Evolutionary conservation across 2,888 invertebrate species (phyloP).

Genomic region (Tachina fera): DNA sequence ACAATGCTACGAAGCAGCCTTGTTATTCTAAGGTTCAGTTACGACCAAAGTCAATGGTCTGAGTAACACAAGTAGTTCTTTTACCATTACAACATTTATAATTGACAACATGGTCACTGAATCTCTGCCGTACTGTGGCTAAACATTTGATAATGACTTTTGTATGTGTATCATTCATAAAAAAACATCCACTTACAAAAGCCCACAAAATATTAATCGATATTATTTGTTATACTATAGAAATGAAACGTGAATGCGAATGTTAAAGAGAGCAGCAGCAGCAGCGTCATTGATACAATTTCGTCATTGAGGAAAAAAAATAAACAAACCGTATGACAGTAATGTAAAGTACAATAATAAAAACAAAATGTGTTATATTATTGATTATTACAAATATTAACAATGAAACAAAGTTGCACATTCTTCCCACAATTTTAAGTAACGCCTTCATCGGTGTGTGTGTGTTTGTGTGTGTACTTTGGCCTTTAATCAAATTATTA

Average conservation of each 20-base stretch:
- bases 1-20: background rate
- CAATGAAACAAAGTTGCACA: background rate
- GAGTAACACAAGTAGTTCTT: constrained; percentile 23
- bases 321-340: background rate
- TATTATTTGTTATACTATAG: background rate
- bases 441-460: background rate
- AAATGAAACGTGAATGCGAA: background rate
- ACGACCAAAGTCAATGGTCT: constrained; percentile 44
- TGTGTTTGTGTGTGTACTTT: constrained; percentile 25
- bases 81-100: background rate
- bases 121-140: background rate
- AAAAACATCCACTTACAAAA: background rate
- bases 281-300: constrained; percentile 47
- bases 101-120: background rate
- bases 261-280: background rate
- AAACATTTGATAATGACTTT: constrained; percentile 24
- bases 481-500: constrained; percentile 19
- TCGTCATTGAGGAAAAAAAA: constrained; percentile 39
- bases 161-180: constrained; percentile 25
- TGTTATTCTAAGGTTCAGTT: constrained; percentile 1
- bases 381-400: constrained; percentile 18
- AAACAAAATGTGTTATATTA: constrained; percentile 5
- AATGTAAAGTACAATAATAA: background rate
- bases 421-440: background rate
- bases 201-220: background rate